A percentile compares a stretch with the other conserved stretches of the same genome.
phyloP scores from a whole-genome alignment of 2,888 invertebrate genomes.

The Rhagonycha fulva region DNA sequence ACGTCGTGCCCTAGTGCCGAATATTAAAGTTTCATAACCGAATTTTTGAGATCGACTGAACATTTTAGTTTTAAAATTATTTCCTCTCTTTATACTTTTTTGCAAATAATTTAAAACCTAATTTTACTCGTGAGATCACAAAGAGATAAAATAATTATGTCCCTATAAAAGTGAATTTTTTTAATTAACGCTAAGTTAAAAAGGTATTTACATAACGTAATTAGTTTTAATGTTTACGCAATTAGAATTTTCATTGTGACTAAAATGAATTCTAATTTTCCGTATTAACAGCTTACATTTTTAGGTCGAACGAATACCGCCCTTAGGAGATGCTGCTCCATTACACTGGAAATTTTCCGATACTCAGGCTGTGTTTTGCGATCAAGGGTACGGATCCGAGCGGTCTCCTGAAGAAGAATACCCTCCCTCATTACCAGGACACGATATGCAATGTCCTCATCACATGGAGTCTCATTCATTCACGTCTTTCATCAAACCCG shows the following conservation, averaged over 20 bases:
- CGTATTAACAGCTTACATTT: not conserved
- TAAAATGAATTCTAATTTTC: not conserved
- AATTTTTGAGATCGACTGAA: not conserved
- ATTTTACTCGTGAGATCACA: not conserved
- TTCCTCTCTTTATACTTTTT: not conserved
- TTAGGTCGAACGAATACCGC: conserved; percentile 56
- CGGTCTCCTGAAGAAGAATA: conserved; percentile 78
- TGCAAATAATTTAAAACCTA: not conserved
- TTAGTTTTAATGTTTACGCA: not conserved
- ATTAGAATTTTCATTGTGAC: not conserved
- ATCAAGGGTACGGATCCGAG: conserved; percentile 79
- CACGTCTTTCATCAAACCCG: conserved; percentile 72
- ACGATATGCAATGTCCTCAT: conserved; percentile 61
- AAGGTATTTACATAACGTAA: not conserved
- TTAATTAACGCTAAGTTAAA: not conserved
- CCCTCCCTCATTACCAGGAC: conserved; percentile 66
- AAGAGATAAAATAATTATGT: not conserved
- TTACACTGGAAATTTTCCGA: conserved; percentile 55
- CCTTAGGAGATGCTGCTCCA: conserved; percentile 53
- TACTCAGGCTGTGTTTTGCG: conserved; percentile 56
- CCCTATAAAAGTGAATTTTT: not conserved
- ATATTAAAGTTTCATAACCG: not conserved
- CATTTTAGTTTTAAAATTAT: not conserved
- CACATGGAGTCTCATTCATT: conserved; percentile 65
- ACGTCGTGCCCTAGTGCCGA: not conserved